Percentiles rank a stretch among this genome's conserved stretches.
Conservation (phyloP, 2,113 vertebrate genomes). For the Neodontobutis hainanensis region DNA sequence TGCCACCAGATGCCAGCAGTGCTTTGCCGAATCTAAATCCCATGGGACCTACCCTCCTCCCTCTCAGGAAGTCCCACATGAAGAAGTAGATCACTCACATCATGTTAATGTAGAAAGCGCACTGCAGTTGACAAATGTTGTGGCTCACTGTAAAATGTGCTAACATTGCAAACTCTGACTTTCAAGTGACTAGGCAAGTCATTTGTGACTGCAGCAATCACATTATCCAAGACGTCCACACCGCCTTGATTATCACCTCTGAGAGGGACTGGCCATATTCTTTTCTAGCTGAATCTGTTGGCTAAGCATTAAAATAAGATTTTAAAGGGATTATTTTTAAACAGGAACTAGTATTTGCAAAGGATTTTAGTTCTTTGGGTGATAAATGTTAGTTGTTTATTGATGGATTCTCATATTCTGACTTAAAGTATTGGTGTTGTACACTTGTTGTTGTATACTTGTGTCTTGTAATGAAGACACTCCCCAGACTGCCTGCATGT, state of each 20-base stretch:
- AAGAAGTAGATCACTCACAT: slow-evolving; percentile 82
- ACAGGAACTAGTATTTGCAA: slow-evolving; percentile 53
- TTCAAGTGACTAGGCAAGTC: slow-evolving; percentile 69
- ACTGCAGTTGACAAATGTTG: slow-evolving; percentile 77
- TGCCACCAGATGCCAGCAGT: slow-evolving; percentile 80
- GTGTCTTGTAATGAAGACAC: slow-evolving; percentile 52
- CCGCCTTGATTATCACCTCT: slow-evolving; percentile 67
- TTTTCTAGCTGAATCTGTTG: slow-evolving; percentile 30
- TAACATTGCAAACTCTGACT: slow-evolving; percentile 81
- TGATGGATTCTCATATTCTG: slow-evolving; percentile 1
- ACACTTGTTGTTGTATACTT: slow-evolving; percentile 11
- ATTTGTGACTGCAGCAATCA: slow-evolving; percentile 80
- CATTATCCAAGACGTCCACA: slow-evolving; percentile 73
- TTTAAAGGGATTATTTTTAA: slow-evolving; percentile 58
- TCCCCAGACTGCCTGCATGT: slow-evolving; percentile 42
- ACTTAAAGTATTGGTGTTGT: slow-evolving; percentile 5
- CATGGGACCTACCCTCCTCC: slow-evolving; percentile 38
- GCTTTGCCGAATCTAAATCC: slow-evolving; percentile 62
- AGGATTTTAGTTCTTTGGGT: slow-evolving; percentile 31
- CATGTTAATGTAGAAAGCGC: slow-evolving; percentile 78
- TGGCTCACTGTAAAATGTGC: slow-evolving; percentile 80
- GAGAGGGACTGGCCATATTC: slow-evolving; percentile 46
- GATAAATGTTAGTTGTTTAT: slow-evolving; percentile 31
- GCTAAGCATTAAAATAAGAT: slow-evolving; percentile 56
- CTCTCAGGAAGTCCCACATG: slow-evolving; percentile 57